Conservation (phyloP, 1,140 invertebrate species). For the Aphelenchoides fujianensis region DNA sequence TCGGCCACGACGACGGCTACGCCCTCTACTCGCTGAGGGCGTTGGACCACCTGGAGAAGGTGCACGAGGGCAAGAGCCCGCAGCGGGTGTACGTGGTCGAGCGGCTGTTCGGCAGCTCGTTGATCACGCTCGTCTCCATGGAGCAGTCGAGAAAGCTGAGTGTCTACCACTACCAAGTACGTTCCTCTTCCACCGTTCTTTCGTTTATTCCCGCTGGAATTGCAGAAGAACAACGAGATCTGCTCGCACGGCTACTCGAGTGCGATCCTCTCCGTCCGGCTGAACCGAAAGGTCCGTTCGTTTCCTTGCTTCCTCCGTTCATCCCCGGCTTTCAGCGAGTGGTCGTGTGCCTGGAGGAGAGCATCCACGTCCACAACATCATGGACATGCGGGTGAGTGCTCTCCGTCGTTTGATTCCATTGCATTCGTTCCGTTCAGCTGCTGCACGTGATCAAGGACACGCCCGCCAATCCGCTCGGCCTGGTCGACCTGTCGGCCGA, state of each 20-base stretch:
- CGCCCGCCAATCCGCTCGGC: conserved; percentile 86
- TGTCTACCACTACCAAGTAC: conserved; percentile 88
- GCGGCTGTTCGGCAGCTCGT: conserved; percentile 88
- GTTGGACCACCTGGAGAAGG: conserved; percentile 45
- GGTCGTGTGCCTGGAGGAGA: conserved; percentile 94
- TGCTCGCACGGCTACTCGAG: conserved; percentile 97
- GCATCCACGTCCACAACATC: conserved; percentile 96
- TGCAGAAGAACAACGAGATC: conserved; percentile 91
- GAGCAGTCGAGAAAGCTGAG: conserved; percentile 85
- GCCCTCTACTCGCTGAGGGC: conserved; percentile 39
- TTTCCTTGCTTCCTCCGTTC: conserved; percentile 31
- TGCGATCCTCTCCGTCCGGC: conserved; percentile 89
- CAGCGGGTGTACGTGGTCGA: conserved; percentile 91
- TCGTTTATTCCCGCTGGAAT: conserved; percentile 22
- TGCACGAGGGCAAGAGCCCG: conserved; percentile 59
- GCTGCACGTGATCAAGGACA: conserved; percentile 93
- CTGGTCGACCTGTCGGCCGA: conserved; percentile 84
- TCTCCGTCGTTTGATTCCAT: conserved; percentile 11
- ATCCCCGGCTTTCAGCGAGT: conserved; percentile 75
- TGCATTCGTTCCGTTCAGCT: conserved; percentile 29
- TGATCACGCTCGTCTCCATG: conserved; percentile 88
- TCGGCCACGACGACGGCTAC: conserved; percentile 51
- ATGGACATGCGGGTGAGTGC: conserved; percentile 86
- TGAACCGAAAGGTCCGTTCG: conserved; percentile 83
- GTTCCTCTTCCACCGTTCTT: neutral